phyloP scores from a whole-genome alignment of 2,888 invertebrate species.

The Pyrgus malvae region DNA sequence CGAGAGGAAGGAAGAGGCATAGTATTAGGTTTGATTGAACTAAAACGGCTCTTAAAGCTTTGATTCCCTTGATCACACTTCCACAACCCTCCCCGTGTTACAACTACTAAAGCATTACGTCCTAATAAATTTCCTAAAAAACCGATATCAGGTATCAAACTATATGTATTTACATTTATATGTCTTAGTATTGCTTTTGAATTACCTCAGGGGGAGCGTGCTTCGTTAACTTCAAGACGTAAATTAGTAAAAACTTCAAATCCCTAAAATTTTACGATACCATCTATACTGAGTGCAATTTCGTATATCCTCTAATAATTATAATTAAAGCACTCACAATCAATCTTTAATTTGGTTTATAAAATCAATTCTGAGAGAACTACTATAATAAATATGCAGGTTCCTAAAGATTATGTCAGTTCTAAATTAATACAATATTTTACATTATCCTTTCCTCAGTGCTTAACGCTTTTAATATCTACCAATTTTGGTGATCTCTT shows the following conservation, averaged over 20 bases:
- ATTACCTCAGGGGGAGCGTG: constrained; percentile 78
- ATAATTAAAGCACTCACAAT: constrained; percentile 75
- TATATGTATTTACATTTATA: constrained; percentile 81
- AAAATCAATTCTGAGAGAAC: constrained; percentile 63
- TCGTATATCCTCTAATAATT: constrained; percentile 65
- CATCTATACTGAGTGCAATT: constrained; percentile 72
- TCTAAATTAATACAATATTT: constrained; percentile 65
- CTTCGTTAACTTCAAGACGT: constrained; percentile 67
- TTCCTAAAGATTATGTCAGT: constrained; percentile 71
- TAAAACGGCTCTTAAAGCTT: constrained; percentile 77
- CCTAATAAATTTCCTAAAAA: constrained; percentile 80
- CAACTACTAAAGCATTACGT: constrained; percentile 72
- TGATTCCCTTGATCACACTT: constrained; percentile 78
- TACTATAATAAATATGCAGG: constrained; percentile 68
- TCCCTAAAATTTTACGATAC: constrained; percentile 67
- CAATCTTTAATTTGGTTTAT: constrained; percentile 69
- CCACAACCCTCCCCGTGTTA: constrained; percentile 64
- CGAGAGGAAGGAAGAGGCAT: constrained; percentile 52
- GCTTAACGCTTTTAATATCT: constrained; percentile 12
- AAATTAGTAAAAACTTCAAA: constrained; percentile 75
- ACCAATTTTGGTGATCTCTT: constrained; percentile 15
- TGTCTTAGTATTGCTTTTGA: constrained; percentile 81
- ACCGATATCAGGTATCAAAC: constrained; percentile 75
- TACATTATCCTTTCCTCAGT: constrained; percentile 46
- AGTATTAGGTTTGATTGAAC: constrained; percentile 55